A percentile compares a stretch with the other conserved stretches of the same genome.
These are phyloP conservation scores for Callitettix versicolor DNA, from an alignment of 1,140 invertebrate species.

Conservation along the genomic window DNA sequence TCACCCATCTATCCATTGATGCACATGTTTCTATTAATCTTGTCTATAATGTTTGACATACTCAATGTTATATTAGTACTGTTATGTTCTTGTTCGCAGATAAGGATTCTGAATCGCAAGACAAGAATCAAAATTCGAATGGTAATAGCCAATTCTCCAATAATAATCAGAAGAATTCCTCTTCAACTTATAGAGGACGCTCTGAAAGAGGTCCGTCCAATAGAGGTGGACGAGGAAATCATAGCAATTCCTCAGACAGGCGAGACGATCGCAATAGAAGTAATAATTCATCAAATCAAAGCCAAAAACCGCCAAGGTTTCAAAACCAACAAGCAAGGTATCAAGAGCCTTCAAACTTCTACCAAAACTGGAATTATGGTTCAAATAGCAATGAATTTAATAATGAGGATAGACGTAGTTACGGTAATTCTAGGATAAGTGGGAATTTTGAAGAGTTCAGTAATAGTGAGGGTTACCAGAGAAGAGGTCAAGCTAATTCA, in stretches of 20 bases:
- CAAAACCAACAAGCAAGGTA: constrained; percentile 27
- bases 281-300: constrained; percentile 34
- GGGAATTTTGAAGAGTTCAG: background rate
- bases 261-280: constrained; percentile 22
- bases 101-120: constrained; percentile 1
- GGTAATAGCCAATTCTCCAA: constrained; percentile 16
- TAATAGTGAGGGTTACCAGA: background rate
- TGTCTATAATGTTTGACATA: too few species aligned
- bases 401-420: constrained; percentile 1
- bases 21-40: too few species aligned
- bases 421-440: background rate
- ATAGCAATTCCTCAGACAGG: constrained; percentile 17
- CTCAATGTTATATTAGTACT: too few species aligned
- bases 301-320: constrained; percentile 39
- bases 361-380: constrained; percentile 5
- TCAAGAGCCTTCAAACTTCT: background rate
- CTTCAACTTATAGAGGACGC: constrained; percentile 1
- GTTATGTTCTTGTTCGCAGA: constrained; percentile 1
- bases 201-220: background rate
- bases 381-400: background rate
- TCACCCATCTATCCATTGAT: too few species aligned
- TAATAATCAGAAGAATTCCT: constrained; percentile 6
- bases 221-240: constrained; percentile 26
- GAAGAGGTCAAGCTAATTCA: background rate
- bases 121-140: background rate